These are phyloP conservation scores for Myocastor coypus DNA, from an alignment of 2,113 vertebrate genomes.

Conservation along the genomic window DNA sequence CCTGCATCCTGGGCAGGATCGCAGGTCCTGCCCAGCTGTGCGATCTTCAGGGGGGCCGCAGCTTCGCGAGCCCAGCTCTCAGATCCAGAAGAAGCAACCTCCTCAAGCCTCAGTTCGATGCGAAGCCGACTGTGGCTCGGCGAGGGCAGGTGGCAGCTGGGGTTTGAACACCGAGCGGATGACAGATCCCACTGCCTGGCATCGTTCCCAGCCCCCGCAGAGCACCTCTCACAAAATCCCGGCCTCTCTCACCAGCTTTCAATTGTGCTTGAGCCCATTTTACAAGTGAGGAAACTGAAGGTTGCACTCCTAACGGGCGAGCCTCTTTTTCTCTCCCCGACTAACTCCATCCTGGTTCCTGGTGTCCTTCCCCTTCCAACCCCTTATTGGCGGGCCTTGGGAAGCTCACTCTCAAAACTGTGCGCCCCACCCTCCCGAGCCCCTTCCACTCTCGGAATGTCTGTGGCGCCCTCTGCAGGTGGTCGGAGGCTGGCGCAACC, in stretches of 20 bases:
- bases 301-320: rapidly evolving
- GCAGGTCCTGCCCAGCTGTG: neutral
- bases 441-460: neutral
- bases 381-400: no score
- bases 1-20: no score
- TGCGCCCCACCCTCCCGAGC: rapidly evolving
- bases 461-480: constrained; percentile 56
- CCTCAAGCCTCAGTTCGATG: neutral
- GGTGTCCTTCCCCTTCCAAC: neutral
- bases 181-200: neutral
- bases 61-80: neutral
- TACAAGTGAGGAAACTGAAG: neutral
- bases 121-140: neutral
- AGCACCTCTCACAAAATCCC: neutral
- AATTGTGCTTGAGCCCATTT: no score
- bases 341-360: neutral
- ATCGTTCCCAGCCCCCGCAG: rapidly evolving
- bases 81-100: neutral
- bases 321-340: no score
- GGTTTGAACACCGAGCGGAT: neutral
- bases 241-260: neutral
- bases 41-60: neutral
- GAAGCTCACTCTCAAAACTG: neutral
- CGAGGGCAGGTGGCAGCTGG: neutral
- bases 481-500: neutral